Evolutionary conservation across 2,113 vertebrate species (phyloP), one percentile per base, ranked within the genome.

Genomic region (mouse (Mus musculus)): DNA sequence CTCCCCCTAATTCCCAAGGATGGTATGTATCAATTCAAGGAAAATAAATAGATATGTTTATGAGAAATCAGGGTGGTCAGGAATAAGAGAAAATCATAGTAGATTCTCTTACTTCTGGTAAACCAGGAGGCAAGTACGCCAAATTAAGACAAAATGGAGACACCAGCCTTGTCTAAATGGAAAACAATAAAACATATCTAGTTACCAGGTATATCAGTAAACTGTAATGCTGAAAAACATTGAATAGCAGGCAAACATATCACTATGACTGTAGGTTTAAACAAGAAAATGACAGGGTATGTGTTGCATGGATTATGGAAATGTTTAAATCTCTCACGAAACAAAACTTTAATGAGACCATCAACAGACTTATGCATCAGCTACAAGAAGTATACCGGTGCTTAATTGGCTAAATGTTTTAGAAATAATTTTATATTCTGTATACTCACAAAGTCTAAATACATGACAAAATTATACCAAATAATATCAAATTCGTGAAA

Each of bases 341-440:
- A 65, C 7, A 52, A 46, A 52, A 26, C 0, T 71, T 0, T 26
- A 6, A 46, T 12, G 24, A 14, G 71, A 52, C 7, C 1, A 30
- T 59, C 11, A 89, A 13, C n/a, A 72, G 5, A 5, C 20, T 20
- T 54, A 85, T 13, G 8, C 3, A n/a, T 6, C 49, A 67, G 20
- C 5, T 88, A 33, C 10, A 13, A 80, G 89, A 56, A 46, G 3
- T 59, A 36, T 13, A 56, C 82, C 16, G 5, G 4, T 65, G 1
- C 33, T 72, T 46, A 65, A 56, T 56, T 63, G 19, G 91, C 85
- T 71, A 56, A 10, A 69, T 69, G 0, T 22, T 24, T 86, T 96
- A 77, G 71, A 92, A 85, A 72, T 94, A 77, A 46, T 95, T 71
- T 90, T 77, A 63, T 36, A 54, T 65, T 81, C 54, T 93, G 19